Percentiles rank a stretch among this genome's conserved stretches.
phyloP scores from a whole-genome alignment of 2,888 invertebrate genomes.

The Drosophila vallismaia region DNA sequence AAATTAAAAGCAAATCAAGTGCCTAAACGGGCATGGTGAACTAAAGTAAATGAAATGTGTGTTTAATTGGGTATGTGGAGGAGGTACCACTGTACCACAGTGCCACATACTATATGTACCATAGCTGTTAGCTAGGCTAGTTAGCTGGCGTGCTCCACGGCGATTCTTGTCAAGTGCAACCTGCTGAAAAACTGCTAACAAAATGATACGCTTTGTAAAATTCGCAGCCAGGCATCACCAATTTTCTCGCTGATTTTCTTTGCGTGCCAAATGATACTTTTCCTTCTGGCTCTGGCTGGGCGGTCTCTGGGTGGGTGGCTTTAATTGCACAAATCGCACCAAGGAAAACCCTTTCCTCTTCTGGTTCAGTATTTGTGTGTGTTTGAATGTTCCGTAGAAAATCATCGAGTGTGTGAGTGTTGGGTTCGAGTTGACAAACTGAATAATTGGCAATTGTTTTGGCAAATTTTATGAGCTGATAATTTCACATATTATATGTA shows the following conservation, averaged over 20 bases:
- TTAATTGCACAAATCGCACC: slow-evolving; percentile 58
- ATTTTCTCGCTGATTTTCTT: slow-evolving; percentile 76
- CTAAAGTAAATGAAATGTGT: slow-evolving; percentile 55
- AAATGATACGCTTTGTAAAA: slow-evolving; percentile 80
- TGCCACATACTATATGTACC: not conserved
- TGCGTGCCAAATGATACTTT: slow-evolving; percentile 79
- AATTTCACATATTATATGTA: slow-evolving; percentile 72
- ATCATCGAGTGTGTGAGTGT: slow-evolving; percentile 22
- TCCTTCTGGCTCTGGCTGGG: slow-evolving; percentile 16
- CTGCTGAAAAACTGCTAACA: slow-evolving; percentile 79
- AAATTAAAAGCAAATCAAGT: slow-evolving; percentile 65
- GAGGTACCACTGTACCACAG: slow-evolving; percentile 16
- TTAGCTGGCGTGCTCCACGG: slow-evolving; percentile 57
- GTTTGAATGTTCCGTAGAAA: slow-evolving; percentile 6
- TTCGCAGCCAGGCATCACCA: slow-evolving; percentile 57
- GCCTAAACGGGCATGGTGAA: slow-evolving; percentile 42
- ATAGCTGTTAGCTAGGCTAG: too few relatives aligned
- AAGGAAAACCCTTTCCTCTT: slow-evolving; percentile 50
- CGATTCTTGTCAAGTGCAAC: slow-evolving; percentile 73
- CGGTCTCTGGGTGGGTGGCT: slow-evolving; percentile 44
- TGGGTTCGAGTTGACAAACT: slow-evolving; percentile 68
- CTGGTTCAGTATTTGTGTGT: slow-evolving; percentile 24
- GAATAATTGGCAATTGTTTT: slow-evolving; percentile 78
- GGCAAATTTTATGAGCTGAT: slow-evolving; percentile 74
- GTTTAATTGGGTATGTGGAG: slow-evolving; percentile 58